phyloP scores from a whole-genome alignment of 2,888 invertebrate genomes.

The Taphrorychus bicolor region DNA sequence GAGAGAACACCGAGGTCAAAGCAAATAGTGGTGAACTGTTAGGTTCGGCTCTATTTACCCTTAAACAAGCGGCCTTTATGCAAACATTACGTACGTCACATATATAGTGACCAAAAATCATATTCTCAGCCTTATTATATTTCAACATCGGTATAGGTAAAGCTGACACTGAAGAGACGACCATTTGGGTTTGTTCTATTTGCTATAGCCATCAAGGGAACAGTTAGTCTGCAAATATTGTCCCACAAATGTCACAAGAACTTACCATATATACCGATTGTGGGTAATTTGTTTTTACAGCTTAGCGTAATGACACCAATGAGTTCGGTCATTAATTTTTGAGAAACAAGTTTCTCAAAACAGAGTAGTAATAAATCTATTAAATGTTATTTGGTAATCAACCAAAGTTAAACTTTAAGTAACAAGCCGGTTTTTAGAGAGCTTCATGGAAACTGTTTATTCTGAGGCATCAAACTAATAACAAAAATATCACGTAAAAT shows the following conservation, averaged over 20 bases:
- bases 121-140: slow-evolving; percentile 31
- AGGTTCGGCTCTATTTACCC: neutral
- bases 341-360: no score
- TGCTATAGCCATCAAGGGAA: slow-evolving; percentile 14
- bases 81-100: slow-evolving; percentile 26
- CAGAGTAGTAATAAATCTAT: no score
- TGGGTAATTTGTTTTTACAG: no score
- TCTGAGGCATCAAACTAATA: no score
- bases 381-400: no score
- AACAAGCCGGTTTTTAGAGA: no score
- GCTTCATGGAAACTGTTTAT: no score
- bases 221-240: slow-evolving; percentile 31
- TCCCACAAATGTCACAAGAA: neutral
- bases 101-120: slow-evolving; percentile 32
- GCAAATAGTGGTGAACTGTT: neutral
- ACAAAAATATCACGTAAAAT: no score
- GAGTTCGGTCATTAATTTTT: no score
- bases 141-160: slow-evolving; percentile 26
- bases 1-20: neutral
- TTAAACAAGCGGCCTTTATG: slow-evolving; percentile 16
- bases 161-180: slow-evolving; percentile 19
- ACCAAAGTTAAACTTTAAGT: no score
- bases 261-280: neutral
- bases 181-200: slow-evolving; percentile 1
- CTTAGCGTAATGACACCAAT: no score